A percentile compares a stretch with the other conserved stretches of the same genome.
phyloP scores from a whole-genome alignment of 2,113 vertebrate genomes.

The Ploceus nigricollis region DNA sequence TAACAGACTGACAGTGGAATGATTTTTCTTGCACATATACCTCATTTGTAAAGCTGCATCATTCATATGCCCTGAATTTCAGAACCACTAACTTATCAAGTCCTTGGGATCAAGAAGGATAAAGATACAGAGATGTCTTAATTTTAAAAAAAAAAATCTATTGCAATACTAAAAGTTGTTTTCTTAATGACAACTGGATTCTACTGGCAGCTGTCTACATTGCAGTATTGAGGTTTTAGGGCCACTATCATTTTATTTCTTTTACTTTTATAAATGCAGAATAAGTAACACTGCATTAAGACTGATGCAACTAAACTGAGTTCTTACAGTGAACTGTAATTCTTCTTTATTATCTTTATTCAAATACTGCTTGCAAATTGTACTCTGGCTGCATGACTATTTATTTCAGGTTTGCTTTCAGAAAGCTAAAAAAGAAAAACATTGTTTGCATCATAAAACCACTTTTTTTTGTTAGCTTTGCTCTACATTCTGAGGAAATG shows the following conservation, averaged over 20 bases:
- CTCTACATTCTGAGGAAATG: not conserved
- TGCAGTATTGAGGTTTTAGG: not conserved
- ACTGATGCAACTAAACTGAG: not conserved
- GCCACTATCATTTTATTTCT: not conserved
- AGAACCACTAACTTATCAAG: not conserved
- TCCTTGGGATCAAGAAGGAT: not conserved
- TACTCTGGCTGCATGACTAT: not conserved
- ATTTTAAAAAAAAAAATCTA: not conserved
- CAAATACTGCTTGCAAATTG: not conserved
- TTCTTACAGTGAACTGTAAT: not conserved
- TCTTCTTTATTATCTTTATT: conserved; percentile 28
- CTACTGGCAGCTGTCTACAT: not conserved
- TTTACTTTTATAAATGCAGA: not conserved
- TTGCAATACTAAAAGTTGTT: not conserved
- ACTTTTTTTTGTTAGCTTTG: not conserved
- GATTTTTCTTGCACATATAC: not conserved
- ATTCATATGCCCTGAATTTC: not conserved
- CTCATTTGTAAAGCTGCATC: not conserved
- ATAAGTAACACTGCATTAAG: not conserved
- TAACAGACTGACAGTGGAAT: not conserved
- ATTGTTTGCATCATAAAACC: not conserved
- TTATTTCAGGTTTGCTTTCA: conserved; percentile 15
- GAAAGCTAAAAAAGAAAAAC: not conserved
- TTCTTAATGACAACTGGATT: not conserved
- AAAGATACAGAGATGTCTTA: not conserved